Base-by-base conservation (phyloP, 2,888 invertebrate species). In the Epistrophella euchroma region DNA sequence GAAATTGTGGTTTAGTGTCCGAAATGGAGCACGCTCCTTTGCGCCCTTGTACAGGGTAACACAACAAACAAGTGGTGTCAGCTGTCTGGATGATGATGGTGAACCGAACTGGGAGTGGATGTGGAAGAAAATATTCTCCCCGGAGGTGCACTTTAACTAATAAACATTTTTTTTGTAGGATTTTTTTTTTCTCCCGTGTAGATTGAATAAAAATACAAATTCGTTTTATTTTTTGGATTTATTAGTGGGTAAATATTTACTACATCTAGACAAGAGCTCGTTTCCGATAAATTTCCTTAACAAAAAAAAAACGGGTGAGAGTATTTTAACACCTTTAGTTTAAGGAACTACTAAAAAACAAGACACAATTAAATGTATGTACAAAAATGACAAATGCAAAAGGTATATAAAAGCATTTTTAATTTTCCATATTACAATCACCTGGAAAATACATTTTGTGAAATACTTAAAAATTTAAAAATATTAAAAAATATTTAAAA, bases 1-100 rank as follows among this genome's bases (percentile, higher is more conserved):
- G 85, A 86, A 86, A 81, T 86, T 86, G 85, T 86, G 85, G 85
- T 81, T 86, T 81, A 86, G 76, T 81, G 85, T 81, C 85, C 81
- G 85, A 86, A 86, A 81, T 85, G 43, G 77, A 85, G 76, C 76
- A 85, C 81, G 70, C 81, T 86, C 64, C 68, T 56, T 64, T 47
- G 37, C 22, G 28, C 22, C 50, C 45, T 28, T 74, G 50, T 66
- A 52, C 10, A 43, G 22, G n/a, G 25, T 43, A 50, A 58, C 72
- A 66, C 56, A 70, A 72, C 64, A 74, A 80, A 77, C 62, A 76
- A 76, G 85, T 73, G 70, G 81, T 81, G 64, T 85, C 85, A 85
- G 85, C 75, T 80, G 85, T 50, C 77, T 56, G 17, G 55, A 32
- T 56, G 55, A 17, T 56, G 72, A 32, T 70, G 78, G 28, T 17